Evolutionary conservation across 2,888 invertebrate genomes (phyloP), one percentile per base, ranked within the genome.

Genomic region (Rhagium mordax): DNA sequence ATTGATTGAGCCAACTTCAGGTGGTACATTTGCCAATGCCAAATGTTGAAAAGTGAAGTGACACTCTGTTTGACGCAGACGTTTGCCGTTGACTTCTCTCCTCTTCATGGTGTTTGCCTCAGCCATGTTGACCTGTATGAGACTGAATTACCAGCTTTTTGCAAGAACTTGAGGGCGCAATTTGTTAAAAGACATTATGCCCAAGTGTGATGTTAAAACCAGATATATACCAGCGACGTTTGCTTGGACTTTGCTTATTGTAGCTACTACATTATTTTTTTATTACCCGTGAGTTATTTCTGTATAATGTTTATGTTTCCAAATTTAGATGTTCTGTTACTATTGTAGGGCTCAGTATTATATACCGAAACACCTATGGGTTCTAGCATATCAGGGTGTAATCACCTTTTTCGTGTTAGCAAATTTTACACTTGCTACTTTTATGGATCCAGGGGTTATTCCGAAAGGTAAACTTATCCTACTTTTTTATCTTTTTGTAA

Each of bases 401-500:
- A 94, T 99, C 86, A 96, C 98, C 83, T 94, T 99, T 89, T 98
- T 98, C 91, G 98, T 99, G 85, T 90, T 99, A 89, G 96, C 98
- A 89, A 99, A 99, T 92, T 98, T 99, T 89, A 96, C 97, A 82
- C 91, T 99, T 90, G 98, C 99, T 83, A 99, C 99, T 85, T 98
- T 98, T 89, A 98, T 99, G 98, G 98, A 99, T 90, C 98, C 98
- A 86, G 99, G 98, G 85, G 95, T 98, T 79, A 98, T 98, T 91
- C 98, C 98, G 86, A 97, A 96, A 94, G 98, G 98, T 98, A 89
- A 84, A 53, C 72, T 5, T 64, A 8, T 16, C 10, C 15, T 18
- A 5, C 10, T n/a, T 18, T 49, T 15, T 24, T 29, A 15, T 21
- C n/a, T 15, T 15, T 20, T 61, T 24, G 16, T 61, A 24, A 27